These are phyloP conservation scores for Denticeps clupeoides DNA, from an alignment of 2,797 vertebrate species.

Conservation along the genomic window DNA sequence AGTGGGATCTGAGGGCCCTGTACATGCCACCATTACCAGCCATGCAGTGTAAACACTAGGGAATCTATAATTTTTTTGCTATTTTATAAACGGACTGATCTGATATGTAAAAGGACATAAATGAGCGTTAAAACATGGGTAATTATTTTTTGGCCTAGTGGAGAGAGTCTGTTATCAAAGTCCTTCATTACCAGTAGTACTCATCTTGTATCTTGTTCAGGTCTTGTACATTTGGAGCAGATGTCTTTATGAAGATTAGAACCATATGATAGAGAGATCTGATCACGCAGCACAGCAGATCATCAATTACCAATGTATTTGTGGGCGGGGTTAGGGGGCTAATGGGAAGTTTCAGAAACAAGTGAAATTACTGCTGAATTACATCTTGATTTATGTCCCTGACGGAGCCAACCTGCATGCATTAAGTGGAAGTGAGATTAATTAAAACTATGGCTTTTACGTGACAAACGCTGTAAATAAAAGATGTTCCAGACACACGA, in stretches of 20 bases:
- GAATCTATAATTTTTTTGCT: too few species aligned
- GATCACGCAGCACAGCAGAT: not conserved
- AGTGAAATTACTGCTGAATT: conserved; percentile 28
- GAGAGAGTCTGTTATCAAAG: too few species aligned
- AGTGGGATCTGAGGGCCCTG: conserved; percentile 13
- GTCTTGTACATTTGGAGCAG: too few species aligned
- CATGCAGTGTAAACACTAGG: conserved; percentile 21
- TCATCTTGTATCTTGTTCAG: too few species aligned
- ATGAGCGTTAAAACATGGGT: too few species aligned
- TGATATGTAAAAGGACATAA: too few species aligned
- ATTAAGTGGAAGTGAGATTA: conserved; percentile 24
- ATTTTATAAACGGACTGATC: too few species aligned
- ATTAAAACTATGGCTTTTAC: conserved; percentile 32
- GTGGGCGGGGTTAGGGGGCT: conserved; percentile 16
- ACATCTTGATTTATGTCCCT: conserved; percentile 34
- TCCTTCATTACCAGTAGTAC: too few species aligned
- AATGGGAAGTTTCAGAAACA: conserved; percentile 18
- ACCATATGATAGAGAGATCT: too few species aligned
- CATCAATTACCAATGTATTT: not conserved
- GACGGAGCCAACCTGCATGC: conserved; percentile 30
- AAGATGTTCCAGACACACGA: conserved; percentile 38
- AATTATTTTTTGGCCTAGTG: too few species aligned
- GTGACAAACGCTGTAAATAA: conserved; percentile 45
- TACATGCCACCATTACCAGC: too few species aligned
- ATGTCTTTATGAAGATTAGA: too few species aligned